Evolutionary conservation across 2,888 invertebrate species (phyloP), one percentile per base, ranked within the genome.

Genomic region (Meteorus colon): DNA sequence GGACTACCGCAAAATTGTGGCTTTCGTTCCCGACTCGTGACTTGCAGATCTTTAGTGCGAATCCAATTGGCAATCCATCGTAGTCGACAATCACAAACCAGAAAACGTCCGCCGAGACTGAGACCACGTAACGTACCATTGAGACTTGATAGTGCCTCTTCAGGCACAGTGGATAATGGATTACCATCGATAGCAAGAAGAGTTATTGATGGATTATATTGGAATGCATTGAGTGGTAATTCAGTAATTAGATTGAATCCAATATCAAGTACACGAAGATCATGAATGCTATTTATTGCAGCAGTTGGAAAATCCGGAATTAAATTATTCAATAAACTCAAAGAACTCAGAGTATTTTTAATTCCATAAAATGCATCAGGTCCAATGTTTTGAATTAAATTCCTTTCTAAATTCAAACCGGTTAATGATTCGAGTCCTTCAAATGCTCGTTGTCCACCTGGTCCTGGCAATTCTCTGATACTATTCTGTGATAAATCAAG

Each of bases 1-100:
- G 97, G 97, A 81, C 94, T 94, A 16, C 97, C 97, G 86, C 97
- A 97, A 89, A 97, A 97, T 89, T 97, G 97, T 8, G 97, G 97
- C 89, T 96, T 96, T 83, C 96, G 92, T 90, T 97, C 97, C 62
- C 97, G 92, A 80, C 97, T 97, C 14, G 97, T 97, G 27, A 97
- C 97, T 92, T 97, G 97, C 59, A 97, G 91, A 87, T 97, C 97
- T 16, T 94, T 94, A 80, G 94, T 94, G 72, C 94, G 92, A 82
- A 97, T 96, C 97, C 97, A 97, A 86, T 97, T 94, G 77, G 96
- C 94, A 77, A 97, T 95, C 97, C 97, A 97, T 10, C 94, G 92
- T 67, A 97, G 90, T 76, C 94, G 93, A 88, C 97, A 97, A 87
- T 97, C 97, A 86, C 97, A 97, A 82, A 95, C 95, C 41, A 97